Conservation (phyloP, 2,888 invertebrate species). For the Agonopterix arenella region DNA sequence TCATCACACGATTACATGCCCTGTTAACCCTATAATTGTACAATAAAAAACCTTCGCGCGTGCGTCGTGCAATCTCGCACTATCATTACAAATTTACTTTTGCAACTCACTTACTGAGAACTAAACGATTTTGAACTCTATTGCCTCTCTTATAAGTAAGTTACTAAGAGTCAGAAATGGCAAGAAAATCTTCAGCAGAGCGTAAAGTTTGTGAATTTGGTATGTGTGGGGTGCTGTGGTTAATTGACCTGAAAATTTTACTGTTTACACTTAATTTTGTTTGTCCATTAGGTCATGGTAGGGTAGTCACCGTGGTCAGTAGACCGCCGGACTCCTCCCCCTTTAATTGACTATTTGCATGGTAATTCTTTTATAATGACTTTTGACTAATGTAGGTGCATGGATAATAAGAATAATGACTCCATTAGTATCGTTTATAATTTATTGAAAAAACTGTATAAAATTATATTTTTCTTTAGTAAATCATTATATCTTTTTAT, state of each 20-base stretch:
- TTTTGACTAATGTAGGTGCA: too few species aligned
- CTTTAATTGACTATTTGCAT: conserved; percentile 1
- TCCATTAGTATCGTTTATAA: too few species aligned
- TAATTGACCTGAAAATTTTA: conserved; percentile 51
- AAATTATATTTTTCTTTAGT: too few species aligned
- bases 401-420: too few species aligned
- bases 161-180: conserved; percentile 2
- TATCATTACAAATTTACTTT: conserved; percentile 13
- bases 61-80: conserved; percentile 31
- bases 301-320: conserved; percentile 14
- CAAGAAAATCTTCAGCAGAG: conserved; percentile 21
- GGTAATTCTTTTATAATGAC: not conserved
- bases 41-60: conserved; percentile 40
- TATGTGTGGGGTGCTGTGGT: conserved; percentile 35
- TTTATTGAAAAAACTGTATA: too few species aligned
- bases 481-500: too few species aligned
- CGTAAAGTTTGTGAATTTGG: conserved; percentile 41
- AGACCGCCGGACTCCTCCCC: conserved; percentile 8
- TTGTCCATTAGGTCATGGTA: not conserved
- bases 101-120: not conserved
- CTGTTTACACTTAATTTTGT: conserved; percentile 44
- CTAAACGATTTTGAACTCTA: conserved; percentile 14
- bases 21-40: conserved; percentile 52
- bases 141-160: not conserved
- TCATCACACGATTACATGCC: conserved; percentile 49